Percentiles rank a stretch among this genome's conserved stretches.
Evolutionary conservation across 2,797 vertebrate species (phyloP).

Genomic region (Monodelphis domestica): DNA sequence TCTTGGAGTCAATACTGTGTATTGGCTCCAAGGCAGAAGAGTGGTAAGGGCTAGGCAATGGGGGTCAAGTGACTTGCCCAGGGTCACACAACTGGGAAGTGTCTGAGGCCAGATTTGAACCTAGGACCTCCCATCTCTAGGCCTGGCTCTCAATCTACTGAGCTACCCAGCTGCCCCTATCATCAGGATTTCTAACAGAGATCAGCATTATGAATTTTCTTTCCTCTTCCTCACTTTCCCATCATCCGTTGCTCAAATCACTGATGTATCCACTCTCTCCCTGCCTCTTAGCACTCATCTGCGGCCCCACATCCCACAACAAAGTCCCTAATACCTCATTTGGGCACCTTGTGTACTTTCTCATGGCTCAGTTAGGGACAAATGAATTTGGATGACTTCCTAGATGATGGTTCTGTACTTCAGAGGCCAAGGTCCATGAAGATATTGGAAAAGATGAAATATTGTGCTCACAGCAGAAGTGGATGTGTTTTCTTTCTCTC

Average conservation of each 20-base stretch:
- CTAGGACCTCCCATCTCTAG: no score
- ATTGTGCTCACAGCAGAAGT: slow-evolving; percentile 11
- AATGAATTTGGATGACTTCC: slow-evolving; percentile 37
- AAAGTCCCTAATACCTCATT: neutral
- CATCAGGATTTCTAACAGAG: neutral
- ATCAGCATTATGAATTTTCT: neutral
- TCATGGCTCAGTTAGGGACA: slow-evolving; percentile 35
- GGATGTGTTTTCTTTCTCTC: neutral
- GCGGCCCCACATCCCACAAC: neutral
- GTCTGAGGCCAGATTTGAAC: no score
- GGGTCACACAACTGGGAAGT: no score
- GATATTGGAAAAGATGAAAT: slow-evolving; percentile 6
- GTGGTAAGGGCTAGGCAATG: no score
- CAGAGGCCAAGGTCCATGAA: slow-evolving; percentile 1
- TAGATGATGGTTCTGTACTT: neutral
- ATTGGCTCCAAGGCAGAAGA: no score
- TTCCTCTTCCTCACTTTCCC: neutral
- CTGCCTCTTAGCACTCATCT: neutral
- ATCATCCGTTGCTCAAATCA: neutral
- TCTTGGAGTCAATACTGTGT: no score
- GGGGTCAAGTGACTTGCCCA: no score
- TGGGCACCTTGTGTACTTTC: slow-evolving; percentile 27
- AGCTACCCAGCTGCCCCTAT: no score
- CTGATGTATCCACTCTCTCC: neutral
- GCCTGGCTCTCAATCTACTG: no score